Evolutionary conservation across 2,113 vertebrate genomes (phyloP), one percentile per base, ranked within the genome.

Genomic region (Megaptera novaeangliae): DNA sequence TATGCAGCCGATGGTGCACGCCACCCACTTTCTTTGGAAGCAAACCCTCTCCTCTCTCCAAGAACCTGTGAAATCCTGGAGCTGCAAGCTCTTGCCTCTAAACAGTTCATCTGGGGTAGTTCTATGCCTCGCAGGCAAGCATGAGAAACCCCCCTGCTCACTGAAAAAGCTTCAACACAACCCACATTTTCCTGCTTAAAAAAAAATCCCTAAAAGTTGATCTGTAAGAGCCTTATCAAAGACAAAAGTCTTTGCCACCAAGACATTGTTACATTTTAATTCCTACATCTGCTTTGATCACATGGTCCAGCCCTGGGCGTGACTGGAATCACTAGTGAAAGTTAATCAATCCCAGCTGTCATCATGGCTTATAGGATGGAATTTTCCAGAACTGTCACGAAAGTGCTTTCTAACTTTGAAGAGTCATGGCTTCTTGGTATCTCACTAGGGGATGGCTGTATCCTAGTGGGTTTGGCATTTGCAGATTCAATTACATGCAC

Each of bases 341-440:
- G 41, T 63, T 91, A 46, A 94, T 66, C 78, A 57, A 36, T 90
- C 39, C 81, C 88, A 55, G 27, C 27, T 64, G 88, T 49, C 63
- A 78, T 8, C 8, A 39, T 23, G 39, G 85, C 66, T 90, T 75
- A 87, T 31, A 17, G 6, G 72, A 71, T 29, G 36, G 49, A 87
- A 18, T 66, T 87, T 87, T 82, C 49, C 68, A 96, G 55, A 94
- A 68, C 20, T 36, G 59, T 63, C 88, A 68, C 29, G 55, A 41
- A 82, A 68, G n/a, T 25, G 25, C 90, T 93, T 87, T n/a, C 44
- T 34, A 57, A 95, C 86, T 92, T 57, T 39, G 41, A 84, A 74
- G 88, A 77, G 72, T 63, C 63, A 34, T 0, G 3, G 14, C 25
- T 83, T 89, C 59, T 66, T 31, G 10, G 39, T 8, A 29, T 77